These are phyloP conservation scores for Disparrhopalites patrizii DNA, from an alignment of 2,888 invertebrate genomes.

Conservation along the genomic window DNA sequence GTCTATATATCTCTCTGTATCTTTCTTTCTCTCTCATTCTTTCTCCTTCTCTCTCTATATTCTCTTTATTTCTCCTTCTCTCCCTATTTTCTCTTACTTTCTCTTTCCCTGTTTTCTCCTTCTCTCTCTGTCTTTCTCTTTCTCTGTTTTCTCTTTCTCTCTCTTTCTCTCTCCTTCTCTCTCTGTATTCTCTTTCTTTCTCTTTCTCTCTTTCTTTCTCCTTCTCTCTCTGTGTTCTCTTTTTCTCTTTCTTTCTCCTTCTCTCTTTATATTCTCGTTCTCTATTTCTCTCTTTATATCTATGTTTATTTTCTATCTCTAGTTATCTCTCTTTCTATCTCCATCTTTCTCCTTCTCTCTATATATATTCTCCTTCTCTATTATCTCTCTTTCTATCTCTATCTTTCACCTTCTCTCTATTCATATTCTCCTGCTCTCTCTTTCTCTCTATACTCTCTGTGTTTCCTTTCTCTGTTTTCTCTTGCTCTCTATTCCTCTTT, in stretches of 20 bases:
- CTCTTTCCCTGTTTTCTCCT: background rate
- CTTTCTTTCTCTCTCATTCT: too few species aligned
- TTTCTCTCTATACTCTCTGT: background rate
- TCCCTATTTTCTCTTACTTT: background rate
- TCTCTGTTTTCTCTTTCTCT: background rate
- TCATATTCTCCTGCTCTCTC: background rate
- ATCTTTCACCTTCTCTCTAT: too few species aligned
- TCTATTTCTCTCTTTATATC: background rate
- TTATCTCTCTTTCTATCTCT: too few species aligned
- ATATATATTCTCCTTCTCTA: too few species aligned
- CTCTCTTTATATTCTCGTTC: slow-evolving; percentile 3
- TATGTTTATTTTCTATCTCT: too few species aligned
- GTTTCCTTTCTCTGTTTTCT: background rate
- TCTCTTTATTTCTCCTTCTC: too few species aligned
- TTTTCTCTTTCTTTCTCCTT: background rate
- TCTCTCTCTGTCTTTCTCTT: background rate
- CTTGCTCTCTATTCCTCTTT: too few species aligned
- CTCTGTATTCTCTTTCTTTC: slow-evolving; percentile 5
- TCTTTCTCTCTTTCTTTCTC: background rate
- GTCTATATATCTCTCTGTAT: too few species aligned
- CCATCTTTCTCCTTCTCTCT: too few species aligned
- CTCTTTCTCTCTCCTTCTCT: background rate
- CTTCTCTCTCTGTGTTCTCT: background rate
- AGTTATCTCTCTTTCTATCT: too few species aligned
- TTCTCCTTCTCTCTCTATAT: too few species aligned